Evolutionary conservation across 2,888 invertebrate genomes (phyloP).

Genomic region (Spisula solida): DNA sequence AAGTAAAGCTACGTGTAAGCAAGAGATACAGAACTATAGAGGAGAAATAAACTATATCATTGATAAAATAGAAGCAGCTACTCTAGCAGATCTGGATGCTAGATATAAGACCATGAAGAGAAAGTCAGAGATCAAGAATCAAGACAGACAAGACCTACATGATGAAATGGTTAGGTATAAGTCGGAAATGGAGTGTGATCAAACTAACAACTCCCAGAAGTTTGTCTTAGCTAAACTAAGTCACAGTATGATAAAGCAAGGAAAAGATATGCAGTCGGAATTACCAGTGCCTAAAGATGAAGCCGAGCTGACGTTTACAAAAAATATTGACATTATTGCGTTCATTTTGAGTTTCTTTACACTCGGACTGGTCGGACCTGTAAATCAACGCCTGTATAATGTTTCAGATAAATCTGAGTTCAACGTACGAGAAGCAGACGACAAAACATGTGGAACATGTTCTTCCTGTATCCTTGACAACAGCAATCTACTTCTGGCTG

Average conservation of each 20-base stretch:
- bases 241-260: neutral
- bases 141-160: neutral
- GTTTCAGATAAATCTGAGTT: neutral
- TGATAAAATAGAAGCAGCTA: neutral
- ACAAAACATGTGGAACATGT: neutral
- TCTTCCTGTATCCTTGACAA: neutral
- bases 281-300: neutral
- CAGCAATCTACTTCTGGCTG: neutral
- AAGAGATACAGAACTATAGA: neutral
- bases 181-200: neutral
- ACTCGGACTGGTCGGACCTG: neutral
- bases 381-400: neutral
- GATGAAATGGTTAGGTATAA: constrained; percentile 12
- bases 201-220: neutral
- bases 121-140: neutral
- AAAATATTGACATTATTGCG: neutral
- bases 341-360: neutral
- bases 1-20: neutral
- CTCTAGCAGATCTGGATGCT: neutral
- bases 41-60: neutral
- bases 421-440: neutral
- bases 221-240: constrained; percentile 3
- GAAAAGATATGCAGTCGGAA: neutral
- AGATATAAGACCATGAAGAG: neutral
- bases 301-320: neutral